Base-by-base conservation (phyloP, 2,888 invertebrate species). In the Eucriotettix oculatus region DNA sequence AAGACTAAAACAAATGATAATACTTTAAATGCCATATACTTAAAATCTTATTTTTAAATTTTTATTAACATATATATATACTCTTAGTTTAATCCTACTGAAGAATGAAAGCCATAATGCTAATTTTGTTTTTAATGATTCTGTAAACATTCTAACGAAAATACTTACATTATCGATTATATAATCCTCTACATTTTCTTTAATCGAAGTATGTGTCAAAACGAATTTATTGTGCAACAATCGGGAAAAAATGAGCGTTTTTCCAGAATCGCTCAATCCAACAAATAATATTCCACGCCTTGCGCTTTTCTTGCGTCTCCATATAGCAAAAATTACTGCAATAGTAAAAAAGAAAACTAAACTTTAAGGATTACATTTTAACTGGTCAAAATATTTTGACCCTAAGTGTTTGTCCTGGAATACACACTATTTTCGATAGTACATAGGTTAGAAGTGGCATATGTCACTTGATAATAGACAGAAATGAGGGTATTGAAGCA, bases 191-290 rank as follows among this genome's bases (percentile, higher is more conserved):
- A 83, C 75, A 76, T 96, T 96, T 72, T 90, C 90, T 67, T 85
- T 84, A 72, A 92, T 86, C n/a, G 95, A 96, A 1, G 91, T 92
- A 69, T 89, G 87, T 10, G 94, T 91, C 64, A 83, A 78, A 59
- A 86, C 76, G 69, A 79, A 83, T 68, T 85, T 84, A 42, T 82
- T 81, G 71, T 85, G 81, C 16, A 87, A 75, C 54, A 96, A 74
- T 69, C 87, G 83, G 60, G 89, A 83, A 74, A 87, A 95, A 59
- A 96, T 74, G 48, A 90, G 75, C 3, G 95, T 95, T 77, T 97
- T 97, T 16, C 96, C 96, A 42, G 90, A 84, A 70, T 94, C 92
- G 67, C 88, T 87, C 3, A 93, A 78, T 2, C 97, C 97, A 58
- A 88, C 84, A 12, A 96, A 69, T 60, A 95, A 74, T 57, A 96